Conservation (phyloP, 2,888 invertebrate species). For the Acheta domesticus region DNA sequence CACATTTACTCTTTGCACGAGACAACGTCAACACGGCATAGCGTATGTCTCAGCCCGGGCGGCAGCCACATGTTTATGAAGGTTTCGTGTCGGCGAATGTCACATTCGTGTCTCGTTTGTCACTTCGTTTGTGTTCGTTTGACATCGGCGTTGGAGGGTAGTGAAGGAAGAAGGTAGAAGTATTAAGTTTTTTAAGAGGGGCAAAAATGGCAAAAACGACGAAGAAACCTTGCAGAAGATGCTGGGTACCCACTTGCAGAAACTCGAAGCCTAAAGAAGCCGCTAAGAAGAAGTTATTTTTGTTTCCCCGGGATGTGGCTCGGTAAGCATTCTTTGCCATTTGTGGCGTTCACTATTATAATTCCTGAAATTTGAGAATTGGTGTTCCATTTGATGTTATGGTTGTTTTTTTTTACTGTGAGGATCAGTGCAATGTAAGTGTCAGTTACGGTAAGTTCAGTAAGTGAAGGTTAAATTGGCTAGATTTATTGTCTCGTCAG, state of each 20-base stretch:
- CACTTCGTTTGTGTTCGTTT: neutral
- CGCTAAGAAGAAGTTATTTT: neutral
- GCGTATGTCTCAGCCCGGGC: neutral
- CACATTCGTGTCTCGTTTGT: neutral
- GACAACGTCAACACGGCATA: neutral
- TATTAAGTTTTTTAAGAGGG: neutral
- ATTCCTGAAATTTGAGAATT: too few relatives aligned
- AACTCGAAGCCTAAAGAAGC: neutral
- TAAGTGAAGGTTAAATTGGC: too few relatives aligned
- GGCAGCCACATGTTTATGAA: constrained; percentile 7
- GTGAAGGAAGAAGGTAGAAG: neutral
- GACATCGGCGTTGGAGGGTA: too few relatives aligned
- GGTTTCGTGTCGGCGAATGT: neutral
- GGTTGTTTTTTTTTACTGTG: too few relatives aligned
- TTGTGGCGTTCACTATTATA: too few relatives aligned
- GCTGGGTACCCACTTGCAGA: neutral
- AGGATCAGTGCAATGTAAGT: too few relatives aligned
- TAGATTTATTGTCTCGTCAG: too few relatives aligned
- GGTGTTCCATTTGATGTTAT: too few relatives aligned
- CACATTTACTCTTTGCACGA: neutral
- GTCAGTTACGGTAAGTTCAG: too few relatives aligned
- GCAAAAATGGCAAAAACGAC: neutral
- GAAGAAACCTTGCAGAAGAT: neutral
- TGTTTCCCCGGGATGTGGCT: constrained; percentile 5
- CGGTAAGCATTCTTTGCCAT: neutral